Percentiles rank a stretch among this genome's conserved stretches.
These are phyloP conservation scores for Drosophila repletoides DNA, from an alignment of 1,140 invertebrate genomes.

Conservation along the genomic window DNA sequence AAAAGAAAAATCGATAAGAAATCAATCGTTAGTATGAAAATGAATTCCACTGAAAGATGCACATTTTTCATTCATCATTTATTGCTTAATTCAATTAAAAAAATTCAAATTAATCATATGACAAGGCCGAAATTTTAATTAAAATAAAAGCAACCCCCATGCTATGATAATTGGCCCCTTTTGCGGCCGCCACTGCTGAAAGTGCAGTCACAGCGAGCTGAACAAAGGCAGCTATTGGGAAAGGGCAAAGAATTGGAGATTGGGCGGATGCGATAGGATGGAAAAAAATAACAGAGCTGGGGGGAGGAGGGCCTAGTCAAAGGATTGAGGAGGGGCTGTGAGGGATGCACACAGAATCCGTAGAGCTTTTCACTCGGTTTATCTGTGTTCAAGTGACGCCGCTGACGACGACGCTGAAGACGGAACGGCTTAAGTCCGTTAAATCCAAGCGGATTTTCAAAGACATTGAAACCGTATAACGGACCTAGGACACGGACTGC, in stretches of 20 bases:
- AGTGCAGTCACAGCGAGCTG: constrained; percentile 5
- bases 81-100: too few species aligned
- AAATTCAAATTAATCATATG: too few species aligned
- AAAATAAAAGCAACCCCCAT: too few species aligned
- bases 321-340: not conserved
- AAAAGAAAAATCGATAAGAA: too few species aligned
- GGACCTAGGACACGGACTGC: constrained; percentile 7
- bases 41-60: too few species aligned
- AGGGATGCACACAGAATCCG: constrained; percentile 27
- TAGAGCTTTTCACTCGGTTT: constrained; percentile 49
- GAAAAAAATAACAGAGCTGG: not conserved
- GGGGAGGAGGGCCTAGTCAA: not conserved
- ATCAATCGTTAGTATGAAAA: too few species aligned
- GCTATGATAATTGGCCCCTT: too few species aligned
- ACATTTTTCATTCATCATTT: too few species aligned
- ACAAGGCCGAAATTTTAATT: too few species aligned
- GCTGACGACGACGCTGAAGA: not conserved
- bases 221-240: not conserved
- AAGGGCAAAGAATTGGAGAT: constrained; percentile 13
- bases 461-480: constrained; percentile 39
- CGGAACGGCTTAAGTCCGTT: constrained; percentile 39
- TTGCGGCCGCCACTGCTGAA: too few species aligned
- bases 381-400: constrained; percentile 34
- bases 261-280: too few species aligned
- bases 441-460: constrained; percentile 40